Conservation (phyloP, 2,888 invertebrate genomes). For the Brachynemurus nebulosus region DNA sequence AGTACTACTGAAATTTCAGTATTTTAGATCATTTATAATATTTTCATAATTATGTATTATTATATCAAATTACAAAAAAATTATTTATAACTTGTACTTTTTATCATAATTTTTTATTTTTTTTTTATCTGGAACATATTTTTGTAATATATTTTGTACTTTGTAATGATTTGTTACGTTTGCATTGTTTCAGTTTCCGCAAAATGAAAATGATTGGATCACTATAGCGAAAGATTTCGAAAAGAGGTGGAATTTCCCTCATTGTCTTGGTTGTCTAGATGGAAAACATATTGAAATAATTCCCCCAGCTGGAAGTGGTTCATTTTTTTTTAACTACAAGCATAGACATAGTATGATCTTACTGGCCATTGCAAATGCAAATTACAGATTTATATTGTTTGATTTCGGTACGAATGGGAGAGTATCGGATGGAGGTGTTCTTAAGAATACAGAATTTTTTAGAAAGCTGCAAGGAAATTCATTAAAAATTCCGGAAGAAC, state of each 20-base stretch:
- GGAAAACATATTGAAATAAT: conserved; percentile 20
- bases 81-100: too few species aligned
- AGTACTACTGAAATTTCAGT: too few species aligned
- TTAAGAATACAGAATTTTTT: conserved; percentile 16
- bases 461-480: conserved; percentile 6
- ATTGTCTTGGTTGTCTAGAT: conserved; percentile 20
- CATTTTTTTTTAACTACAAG: conserved; percentile 22
- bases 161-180: too few species aligned
- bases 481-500: conserved; percentile 10
- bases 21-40: too few species aligned
- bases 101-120: too few species aligned
- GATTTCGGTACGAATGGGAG: conserved; percentile 19
- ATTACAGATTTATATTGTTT: conserved; percentile 18
- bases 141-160: too few species aligned
- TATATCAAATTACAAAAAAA: too few species aligned
- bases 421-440: conserved; percentile 19
- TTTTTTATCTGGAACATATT: too few species aligned
- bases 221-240: conserved; percentile 17
- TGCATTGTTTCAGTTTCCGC: conserved; percentile 18
- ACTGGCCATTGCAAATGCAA: conserved; percentile 19
- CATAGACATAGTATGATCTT: conserved; percentile 16
- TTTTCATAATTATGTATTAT: too few species aligned
- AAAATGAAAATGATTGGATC: conserved; percentile 16
- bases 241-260: conserved; percentile 17
- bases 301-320: conserved; percentile 18